Base-by-base conservation (phyloP, 2,888 invertebrate species). In the Drosophila mimica region DNA sequence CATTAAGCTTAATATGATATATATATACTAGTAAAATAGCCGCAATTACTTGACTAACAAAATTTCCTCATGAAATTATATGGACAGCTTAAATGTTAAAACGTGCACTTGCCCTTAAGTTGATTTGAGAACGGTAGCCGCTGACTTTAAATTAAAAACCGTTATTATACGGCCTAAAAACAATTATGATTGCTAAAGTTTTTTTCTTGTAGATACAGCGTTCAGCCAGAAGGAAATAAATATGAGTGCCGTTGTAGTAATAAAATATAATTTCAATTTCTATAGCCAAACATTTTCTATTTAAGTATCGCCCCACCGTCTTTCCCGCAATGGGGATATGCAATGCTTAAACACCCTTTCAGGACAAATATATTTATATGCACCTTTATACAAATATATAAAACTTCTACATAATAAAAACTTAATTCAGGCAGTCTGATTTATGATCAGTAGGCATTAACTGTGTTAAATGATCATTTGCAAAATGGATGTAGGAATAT, bases 401-500 rank as follows among this genome's bases (percentile, higher is more conserved):
- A 43, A 43, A 43, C 40, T n/a, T 20, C 5, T 20, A 43, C 5
- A 43, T 43, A 43, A 20, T 43, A 20, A 43, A 34, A 61, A 56
- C 51, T 57, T 33, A 13, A 56, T 69, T 48, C 40, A 46, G 7
- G 11, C 20, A 43, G 43, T 34, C 69, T 74, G 77, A 77, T 83
- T 86, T 58, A 86, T 83, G 70, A 81, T 71, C 64, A 25, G 20
- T 54, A 53, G 9, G 28, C 48, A 52, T 31, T 61, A 76, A 75
- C 82, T 79, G 82, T 75, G 74, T 68, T 77, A 73, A 84, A 84
- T 84, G 82, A 82, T 78, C 67, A 60, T 49, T 56, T 49, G 49
- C 62, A 30, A 69, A 76, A 65, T 65, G 54, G 64, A 73, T 84
- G 74, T 33, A 75, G 63, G 70, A 53, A 76, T 82, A 80, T 76